Evolutionary conservation across 1,140 invertebrate genomes (phyloP).

Genomic region (Chrysopa pallens): DNA sequence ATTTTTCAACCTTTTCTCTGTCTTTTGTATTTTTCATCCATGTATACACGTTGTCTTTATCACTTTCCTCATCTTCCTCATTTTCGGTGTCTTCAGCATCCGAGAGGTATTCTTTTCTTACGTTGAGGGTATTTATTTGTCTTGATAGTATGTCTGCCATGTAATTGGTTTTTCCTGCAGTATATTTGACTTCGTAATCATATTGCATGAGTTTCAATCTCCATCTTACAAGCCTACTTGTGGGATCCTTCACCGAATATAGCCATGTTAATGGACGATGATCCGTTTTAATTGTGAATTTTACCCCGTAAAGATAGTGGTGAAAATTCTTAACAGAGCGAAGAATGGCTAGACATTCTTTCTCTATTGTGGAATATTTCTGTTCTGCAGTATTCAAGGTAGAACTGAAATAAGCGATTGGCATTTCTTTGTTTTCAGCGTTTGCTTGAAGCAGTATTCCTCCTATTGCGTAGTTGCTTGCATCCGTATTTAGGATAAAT

Average conservation of each 20-base stretch:
- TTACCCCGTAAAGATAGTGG: constrained; percentile 26
- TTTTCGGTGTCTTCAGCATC: no score
- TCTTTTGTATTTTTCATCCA: no score
- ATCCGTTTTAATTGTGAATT: constrained; percentile 29
- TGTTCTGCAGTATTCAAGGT: constrained; percentile 4
- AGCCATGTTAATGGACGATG: constrained; percentile 28
- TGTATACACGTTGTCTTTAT: no score
- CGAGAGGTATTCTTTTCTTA: no score
- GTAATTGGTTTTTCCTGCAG: constrained; percentile 9
- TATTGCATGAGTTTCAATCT: constrained; percentile 16
- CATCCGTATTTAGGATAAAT: constrained; percentile 21
- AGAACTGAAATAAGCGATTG: constrained; percentile 12
- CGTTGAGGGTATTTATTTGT: no score
- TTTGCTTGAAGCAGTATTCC: constrained; percentile 17
- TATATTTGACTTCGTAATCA: constrained; percentile 17
- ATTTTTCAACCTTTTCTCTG: no score
- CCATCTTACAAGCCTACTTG: constrained; percentile 13
- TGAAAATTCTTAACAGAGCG: no score
- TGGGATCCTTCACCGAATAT: constrained; percentile 21
- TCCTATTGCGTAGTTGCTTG: constrained; percentile 16
- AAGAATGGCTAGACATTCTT: constrained; percentile 5
- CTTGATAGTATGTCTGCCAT: no score
- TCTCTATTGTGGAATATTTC: constrained; percentile 2
- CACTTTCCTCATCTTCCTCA: no score
- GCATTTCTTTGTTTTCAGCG: constrained; percentile 10